Percentiles rank a stretch among this genome's conserved stretches.
Evolutionary conservation across 2,113 vertebrate species (phyloP).

Genomic region (Gobio gobio): DNA sequence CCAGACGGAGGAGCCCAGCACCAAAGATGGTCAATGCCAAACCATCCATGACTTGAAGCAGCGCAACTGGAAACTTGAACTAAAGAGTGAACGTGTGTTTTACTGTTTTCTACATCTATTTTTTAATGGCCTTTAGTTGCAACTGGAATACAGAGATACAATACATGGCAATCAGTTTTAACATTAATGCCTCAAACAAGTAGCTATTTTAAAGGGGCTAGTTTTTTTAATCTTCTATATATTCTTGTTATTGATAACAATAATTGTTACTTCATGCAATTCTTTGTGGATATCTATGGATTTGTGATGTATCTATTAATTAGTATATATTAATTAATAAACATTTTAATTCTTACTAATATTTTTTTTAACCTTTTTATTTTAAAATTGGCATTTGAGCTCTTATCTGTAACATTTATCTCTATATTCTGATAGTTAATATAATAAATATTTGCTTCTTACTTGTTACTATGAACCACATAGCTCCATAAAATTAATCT

Average conservation of each 20-base stretch:
- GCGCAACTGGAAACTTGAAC: background rate
- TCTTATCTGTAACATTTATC: too few species aligned
- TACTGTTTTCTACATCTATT: background rate
- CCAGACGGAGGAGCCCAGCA: constrained; percentile 7
- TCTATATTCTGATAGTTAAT: too few species aligned
- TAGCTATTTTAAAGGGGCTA: background rate
- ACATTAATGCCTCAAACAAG: background rate
- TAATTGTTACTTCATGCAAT: background rate
- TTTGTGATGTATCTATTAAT: background rate
- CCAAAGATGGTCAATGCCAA: constrained; percentile 12
- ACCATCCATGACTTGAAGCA: background rate
- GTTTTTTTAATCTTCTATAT: background rate
- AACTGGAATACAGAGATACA: background rate
- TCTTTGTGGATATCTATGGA: background rate
- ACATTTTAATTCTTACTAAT: too few species aligned
- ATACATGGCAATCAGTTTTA: background rate
- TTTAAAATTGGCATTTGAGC: background rate
- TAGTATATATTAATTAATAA: too few species aligned
- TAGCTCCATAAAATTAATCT: background rate
- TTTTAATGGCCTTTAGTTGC: background rate
- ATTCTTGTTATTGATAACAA: background rate
- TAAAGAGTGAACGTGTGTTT: constrained; percentile 21
- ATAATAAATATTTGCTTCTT: too few species aligned
- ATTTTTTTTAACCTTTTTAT: background rate
- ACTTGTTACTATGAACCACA: background rate